Evolutionary conservation across 2,797 vertebrate genomes (phyloP).

Genomic region (Cirrhinus molitorella): DNA sequence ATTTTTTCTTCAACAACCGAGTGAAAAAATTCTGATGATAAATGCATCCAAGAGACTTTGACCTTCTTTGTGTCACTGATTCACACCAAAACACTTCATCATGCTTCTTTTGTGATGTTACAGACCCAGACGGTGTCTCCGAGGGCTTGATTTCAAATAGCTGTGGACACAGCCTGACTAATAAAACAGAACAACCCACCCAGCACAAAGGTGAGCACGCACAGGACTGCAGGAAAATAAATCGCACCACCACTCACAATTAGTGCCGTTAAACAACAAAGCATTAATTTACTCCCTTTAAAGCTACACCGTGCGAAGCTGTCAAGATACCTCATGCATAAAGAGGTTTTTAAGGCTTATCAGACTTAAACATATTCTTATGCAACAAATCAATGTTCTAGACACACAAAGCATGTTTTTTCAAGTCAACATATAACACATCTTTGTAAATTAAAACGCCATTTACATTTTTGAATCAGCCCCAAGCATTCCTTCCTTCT

Average conservation of each 20-base stretch:
- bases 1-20: conserved; percentile 35
- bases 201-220: conserved; percentile 31
- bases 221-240: conserved; percentile 1
- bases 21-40: conserved; percentile 37
- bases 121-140: conserved; percentile 7
- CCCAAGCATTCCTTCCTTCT: conserved; percentile 68
- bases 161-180: not conserved
- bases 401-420: conserved; percentile 10
- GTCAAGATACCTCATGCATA: conserved; percentile 37
- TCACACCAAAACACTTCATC: conserved; percentile 37
- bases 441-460: conserved; percentile 61
- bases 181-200: conserved; percentile 19
- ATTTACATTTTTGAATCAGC: conserved; percentile 64
- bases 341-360: conserved; percentile 44
- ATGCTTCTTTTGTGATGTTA: conserved; percentile 3
- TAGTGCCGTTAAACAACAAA: conserved; percentile 49
- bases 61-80: conserved; percentile 21
- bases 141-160: conserved; percentile 7
- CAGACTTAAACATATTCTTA: conserved; percentile 48
- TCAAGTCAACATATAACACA: conserved; percentile 40
- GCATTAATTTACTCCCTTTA: conserved; percentile 19
- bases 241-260: conserved; percentile 31
- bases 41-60: conserved; percentile 28
- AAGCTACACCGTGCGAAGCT: not conserved
- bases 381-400: conserved; percentile 52